Percentiles rank a stretch among this genome's conserved stretches.
These are phyloP conservation scores for Chrysodeixis includens DNA, from an alignment of 2,888 invertebrate genomes.

Conservation along the genomic window DNA sequence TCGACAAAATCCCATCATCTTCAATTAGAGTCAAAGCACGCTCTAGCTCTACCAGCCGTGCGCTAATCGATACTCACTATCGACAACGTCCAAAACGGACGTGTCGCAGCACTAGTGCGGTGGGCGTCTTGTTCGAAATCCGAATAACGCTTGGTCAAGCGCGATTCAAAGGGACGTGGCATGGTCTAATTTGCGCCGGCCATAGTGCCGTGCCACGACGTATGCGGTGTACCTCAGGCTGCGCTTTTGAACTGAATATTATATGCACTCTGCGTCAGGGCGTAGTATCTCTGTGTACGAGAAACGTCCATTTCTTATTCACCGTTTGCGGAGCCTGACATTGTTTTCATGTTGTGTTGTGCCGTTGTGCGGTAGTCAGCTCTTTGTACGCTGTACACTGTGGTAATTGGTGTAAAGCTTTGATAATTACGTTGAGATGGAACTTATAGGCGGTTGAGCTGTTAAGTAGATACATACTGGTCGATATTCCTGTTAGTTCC, in stretches of 20 bases:
- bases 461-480: background rate
- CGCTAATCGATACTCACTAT: conserved; percentile 82
- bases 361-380: conserved; percentile 12
- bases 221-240: conserved; percentile 59
- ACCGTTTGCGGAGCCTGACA: conserved; percentile 52
- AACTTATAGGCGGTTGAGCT: conserved; percentile 7
- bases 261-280: conserved; percentile 45
- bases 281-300: conserved; percentile 39
- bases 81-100: conserved; percentile 66
- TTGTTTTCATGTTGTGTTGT: conserved; percentile 46
- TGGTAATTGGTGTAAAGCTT: conserved; percentile 49
- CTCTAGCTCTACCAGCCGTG: conserved; percentile 76
- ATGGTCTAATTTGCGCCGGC: conserved; percentile 82
- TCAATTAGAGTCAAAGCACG: conserved; percentile 86
- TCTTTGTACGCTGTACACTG: conserved; percentile 21
- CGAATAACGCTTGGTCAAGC: conserved; percentile 88
- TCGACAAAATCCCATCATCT: conserved; percentile 73
- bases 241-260: conserved; percentile 64
- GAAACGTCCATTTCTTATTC: conserved; percentile 52
- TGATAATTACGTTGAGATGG: conserved; percentile 43
- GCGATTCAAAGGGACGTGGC: conserved; percentile 82
- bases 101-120: conserved; percentile 69
- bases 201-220: conserved; percentile 31
- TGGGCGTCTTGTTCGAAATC: conserved; percentile 83
- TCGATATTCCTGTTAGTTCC: too few species aligned